Base-by-base conservation (phyloP, 1,140 invertebrate genomes). In the Dendrolimus kikuchii region DNA sequence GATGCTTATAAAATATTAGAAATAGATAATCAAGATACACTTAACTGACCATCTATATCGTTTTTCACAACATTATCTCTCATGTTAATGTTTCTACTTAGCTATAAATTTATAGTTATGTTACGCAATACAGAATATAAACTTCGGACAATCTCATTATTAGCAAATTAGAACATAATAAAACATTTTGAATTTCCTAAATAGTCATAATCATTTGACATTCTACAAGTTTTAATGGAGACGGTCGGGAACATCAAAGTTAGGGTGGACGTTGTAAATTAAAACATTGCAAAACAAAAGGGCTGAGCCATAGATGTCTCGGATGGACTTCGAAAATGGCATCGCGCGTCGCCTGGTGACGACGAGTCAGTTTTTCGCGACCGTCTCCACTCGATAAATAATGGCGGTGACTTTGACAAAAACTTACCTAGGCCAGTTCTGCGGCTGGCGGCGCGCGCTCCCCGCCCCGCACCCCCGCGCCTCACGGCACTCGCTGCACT, bases 371-470 rank as follows among this genome's bases (percentile, higher is more conserved):
- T 86, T 86, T 86, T 86, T 86, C 82, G 81, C 82, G 70, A 80
- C 77, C 71, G 81, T 86, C 82, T 82, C 82, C 82, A 73, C 80
- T 74, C 77, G 77, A 82, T 86, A 86, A 84, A 86, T 84, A 86
- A 86, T 84, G 79, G 74, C 77, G 80, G 65, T 71, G 72, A 78
- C 77, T 82, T 83, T 86, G 82, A 81, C 78, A 86, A 86, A 86
- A 86, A 86, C 82, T 86, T 59, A 86, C 82, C 82, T 86, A 84
- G 77, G 82, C 80, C 64, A 81, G 80, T 83, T 77, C 71, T 73
- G 79, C 78, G 77, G 77, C 71, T 80, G 76, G 70, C 77, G 65
- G 74, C 74, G 73, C 76, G 67, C 72, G 62, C 75, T 62, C 77
- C 77, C 40, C 52, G 53, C 52, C 52, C 53, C 50, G 40, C 49